Conservation (phyloP, 2,888 invertebrate species). For the Meghimatium bilineatum region DNA sequence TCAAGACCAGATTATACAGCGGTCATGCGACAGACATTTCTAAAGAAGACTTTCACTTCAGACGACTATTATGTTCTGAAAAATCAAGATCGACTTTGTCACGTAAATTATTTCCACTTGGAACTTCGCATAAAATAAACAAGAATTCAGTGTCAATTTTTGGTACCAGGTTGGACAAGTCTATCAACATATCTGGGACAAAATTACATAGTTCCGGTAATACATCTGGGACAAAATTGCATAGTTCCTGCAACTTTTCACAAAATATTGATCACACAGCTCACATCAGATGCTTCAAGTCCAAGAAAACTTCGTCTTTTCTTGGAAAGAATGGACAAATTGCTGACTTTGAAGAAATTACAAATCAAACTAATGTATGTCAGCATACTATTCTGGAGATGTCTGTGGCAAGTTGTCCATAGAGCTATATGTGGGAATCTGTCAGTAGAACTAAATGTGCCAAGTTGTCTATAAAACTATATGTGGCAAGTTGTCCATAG, state of each 20-base stretch:
- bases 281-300: conserved; percentile 14
- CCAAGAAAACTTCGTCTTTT: background rate
- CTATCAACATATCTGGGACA: no score
- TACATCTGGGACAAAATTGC: no score
- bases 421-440: background rate
- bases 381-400: background rate
- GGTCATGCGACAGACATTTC: background rate
- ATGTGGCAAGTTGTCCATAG: conserved; percentile 10
- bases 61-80: background rate
- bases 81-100: background rate
- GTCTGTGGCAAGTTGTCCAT: conserved; percentile 13
- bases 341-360: background rate
- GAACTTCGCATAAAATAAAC: background rate
- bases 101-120: background rate
- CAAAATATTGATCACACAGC: background rate
- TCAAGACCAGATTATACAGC: background rate
- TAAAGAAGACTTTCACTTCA: background rate
- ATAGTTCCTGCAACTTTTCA: background rate
- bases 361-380: background rate
- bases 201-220: no score
- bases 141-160: background rate
- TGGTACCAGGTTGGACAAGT: no score
- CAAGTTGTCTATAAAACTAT: no score
- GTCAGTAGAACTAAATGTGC: no score
- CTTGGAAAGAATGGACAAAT: background rate